Evolutionary conservation across 2,888 invertebrate species (phyloP).

Genomic region (Drosophila robusta): DNA sequence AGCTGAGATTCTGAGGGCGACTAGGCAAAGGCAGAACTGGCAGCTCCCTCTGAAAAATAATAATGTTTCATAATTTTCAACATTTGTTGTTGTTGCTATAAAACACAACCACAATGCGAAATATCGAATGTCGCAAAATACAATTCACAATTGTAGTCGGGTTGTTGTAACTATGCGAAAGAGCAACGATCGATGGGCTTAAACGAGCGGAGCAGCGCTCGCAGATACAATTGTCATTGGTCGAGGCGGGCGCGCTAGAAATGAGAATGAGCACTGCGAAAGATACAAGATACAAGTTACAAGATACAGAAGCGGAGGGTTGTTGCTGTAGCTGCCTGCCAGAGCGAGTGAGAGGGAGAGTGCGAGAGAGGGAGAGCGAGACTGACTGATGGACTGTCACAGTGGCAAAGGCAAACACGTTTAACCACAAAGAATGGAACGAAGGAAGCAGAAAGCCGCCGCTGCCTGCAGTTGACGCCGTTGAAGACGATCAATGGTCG

Average conservation of each 20-base stretch:
- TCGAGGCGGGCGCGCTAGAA: constrained; percentile 41
- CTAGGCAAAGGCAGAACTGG: constrained; percentile 10
- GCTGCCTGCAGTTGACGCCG: constrained; percentile 23
- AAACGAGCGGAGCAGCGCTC: constrained; percentile 11
- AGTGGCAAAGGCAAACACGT: constrained; percentile 49
- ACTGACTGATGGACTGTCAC: constrained; percentile 42
- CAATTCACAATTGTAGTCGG: constrained; percentile 69
- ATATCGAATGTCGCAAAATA: constrained; percentile 71
- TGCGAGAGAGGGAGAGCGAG: constrained; percentile 22
- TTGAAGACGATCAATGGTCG: constrained; percentile 72
- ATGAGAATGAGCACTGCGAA: constrained; percentile 32
- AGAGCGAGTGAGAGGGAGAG: constrained; percentile 9
- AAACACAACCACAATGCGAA: constrained; percentile 66
- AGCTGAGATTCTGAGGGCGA: constrained; percentile 18
- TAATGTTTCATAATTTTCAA: constrained; percentile 62
- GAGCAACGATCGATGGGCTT: constrained; percentile 70
- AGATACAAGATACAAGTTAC: constrained; percentile 41
- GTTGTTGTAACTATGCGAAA: constrained; percentile 58
- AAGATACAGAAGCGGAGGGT: constrained; percentile 51
- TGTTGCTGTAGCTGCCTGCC: constrained; percentile 8
- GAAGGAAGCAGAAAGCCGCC: constrained; percentile 70
- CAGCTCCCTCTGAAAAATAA: constrained; percentile 36
- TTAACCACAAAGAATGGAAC: constrained; percentile 80
- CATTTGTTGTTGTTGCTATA: constrained; percentile 40
- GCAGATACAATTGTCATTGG: constrained; percentile 60